phyloP scores from a whole-genome alignment of 2,888 invertebrate genomes.

The Gnatocerus cornutus region DNA sequence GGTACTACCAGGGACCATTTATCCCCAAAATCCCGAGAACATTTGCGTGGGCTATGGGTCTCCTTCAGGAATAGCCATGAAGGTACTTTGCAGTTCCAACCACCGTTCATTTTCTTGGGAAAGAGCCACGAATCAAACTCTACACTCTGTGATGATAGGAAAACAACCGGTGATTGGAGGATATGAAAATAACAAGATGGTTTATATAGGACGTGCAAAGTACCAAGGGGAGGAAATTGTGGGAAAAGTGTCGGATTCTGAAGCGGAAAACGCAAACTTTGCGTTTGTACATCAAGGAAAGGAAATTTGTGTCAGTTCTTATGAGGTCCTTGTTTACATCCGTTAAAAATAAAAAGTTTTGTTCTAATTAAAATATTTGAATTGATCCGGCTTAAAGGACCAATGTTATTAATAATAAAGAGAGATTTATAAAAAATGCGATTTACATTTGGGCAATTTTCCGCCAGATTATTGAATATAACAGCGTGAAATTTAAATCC shows the following conservation, averaged over 20 bases:
- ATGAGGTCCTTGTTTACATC: background rate
- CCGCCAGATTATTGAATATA: slow-evolving; percentile 69
- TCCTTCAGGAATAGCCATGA: background rate
- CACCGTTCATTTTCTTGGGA: background rate
- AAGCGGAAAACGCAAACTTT: background rate
- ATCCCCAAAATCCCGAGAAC: background rate
- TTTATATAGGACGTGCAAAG: background rate
- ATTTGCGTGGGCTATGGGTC: background rate
- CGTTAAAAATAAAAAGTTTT: too few relatives aligned
- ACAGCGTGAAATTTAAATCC: slow-evolving; percentile 67
- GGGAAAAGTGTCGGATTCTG: slow-evolving; percentile 1
- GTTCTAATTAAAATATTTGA: too few relatives aligned
- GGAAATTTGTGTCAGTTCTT: slow-evolving; percentile 14
- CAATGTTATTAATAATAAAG: too few relatives aligned
- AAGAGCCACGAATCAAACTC: background rate
- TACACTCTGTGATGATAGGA: background rate
- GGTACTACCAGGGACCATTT: background rate
- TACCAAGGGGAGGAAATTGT: slow-evolving; percentile 2
- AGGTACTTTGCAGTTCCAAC: background rate
- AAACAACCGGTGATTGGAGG: background rate
- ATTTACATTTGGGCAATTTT: slow-evolving; percentile 65
- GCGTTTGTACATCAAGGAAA: background rate
- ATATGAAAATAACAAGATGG: background rate
- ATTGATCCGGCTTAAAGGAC: background rate
- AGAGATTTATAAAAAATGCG: too few relatives aligned